Base-by-base conservation (phyloP, 2,888 invertebrate genomes). In the Gymnoscelis rufifasciata region DNA sequence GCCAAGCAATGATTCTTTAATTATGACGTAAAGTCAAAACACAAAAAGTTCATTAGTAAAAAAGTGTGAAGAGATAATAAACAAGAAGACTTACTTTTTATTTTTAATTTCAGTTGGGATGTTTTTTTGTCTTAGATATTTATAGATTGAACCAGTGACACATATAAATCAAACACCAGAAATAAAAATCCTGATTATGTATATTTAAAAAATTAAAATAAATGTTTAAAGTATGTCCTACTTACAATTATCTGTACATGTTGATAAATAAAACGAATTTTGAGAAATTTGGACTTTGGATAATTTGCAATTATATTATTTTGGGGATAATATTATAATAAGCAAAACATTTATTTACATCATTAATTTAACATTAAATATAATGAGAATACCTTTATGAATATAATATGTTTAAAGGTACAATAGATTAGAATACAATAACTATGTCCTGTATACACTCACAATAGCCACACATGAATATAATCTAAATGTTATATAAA, bases 141-240 rank as follows among this genome's bases (percentile, higher is more conserved):
- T n/a, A n/a, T n/a, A n/a, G n/a, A n/a, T n/a, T n/a, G n/a, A n/a
- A n/a, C n/a, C n/a, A n/a, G n/a, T n/a, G n/a, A n/a, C n/a, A n/a
- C n/a, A n/a, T n/a, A n/a, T 15, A 11, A 33, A 41, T 19, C 19
- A 19, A 78, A 76, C 63, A 48, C 68, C 47, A 38, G n/a, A 59
- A 60, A 59, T 58, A 80, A 81, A 83, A 83, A 78, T 79, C 78
- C 79, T 78, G 80, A 86, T 86, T 83, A 86, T 81, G 80, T 83
- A 80, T 82, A 83, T 83, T 83, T 74, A 83, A 86, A 83, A 83
- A 86, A 83, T 79, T 78, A 82, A 78, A 76, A 78, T 82, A 79
- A 81, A 77, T 75, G 72, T 82, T 78, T 81, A 62, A 75, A 33
- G 31, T 33, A 33, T 33, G 70, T 77, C 74, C 78, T 84, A 84